These are phyloP conservation scores for Pardalotus punctatus DNA, from an alignment of 2,113 vertebrate genomes.

Conservation along the genomic window DNA sequence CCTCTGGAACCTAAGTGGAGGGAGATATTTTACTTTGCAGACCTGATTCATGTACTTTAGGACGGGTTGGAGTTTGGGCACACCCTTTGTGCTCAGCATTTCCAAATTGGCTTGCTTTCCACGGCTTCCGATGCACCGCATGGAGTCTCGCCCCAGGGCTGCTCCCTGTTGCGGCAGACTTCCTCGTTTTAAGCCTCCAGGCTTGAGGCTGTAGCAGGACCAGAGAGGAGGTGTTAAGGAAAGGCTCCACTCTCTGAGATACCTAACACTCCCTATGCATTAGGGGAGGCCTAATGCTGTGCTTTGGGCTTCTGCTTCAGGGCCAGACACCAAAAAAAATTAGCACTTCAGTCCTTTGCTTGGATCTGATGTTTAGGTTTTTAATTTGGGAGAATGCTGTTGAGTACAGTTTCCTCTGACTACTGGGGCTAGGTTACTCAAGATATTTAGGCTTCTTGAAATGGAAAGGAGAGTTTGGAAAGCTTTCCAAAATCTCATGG, in stretches of 20 bases:
- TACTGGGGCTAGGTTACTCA: background rate
- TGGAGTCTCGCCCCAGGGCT: slow-evolving; percentile 11
- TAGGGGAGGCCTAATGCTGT: background rate
- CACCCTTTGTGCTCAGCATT: slow-evolving; percentile 61
- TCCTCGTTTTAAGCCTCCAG: slow-evolving; percentile 44
- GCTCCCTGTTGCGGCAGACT: slow-evolving; percentile 46
- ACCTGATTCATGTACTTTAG: slow-evolving; percentile 42
- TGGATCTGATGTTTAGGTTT: background rate
- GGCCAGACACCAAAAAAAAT: background rate
- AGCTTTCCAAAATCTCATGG: background rate
- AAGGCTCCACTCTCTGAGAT: background rate
- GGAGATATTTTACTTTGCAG: slow-evolving; percentile 48
- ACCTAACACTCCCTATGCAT: background rate
- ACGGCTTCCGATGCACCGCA: background rate
- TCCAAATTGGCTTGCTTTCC: slow-evolving; percentile 59
- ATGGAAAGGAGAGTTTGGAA: background rate
- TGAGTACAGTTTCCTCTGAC: background rate
- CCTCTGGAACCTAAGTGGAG: slow-evolving; percentile 25
- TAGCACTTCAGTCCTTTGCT: background rate
- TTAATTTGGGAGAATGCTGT: background rate
- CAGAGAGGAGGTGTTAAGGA: background rate
- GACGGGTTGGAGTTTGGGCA: slow-evolving; percentile 11
- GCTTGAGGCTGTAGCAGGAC: slow-evolving; percentile 52
- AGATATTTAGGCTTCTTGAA: background rate
- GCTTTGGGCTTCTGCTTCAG: background rate